phyloP scores from a whole-genome alignment of 2,113 vertebrate species.

The Eonycteris spelaea region DNA sequence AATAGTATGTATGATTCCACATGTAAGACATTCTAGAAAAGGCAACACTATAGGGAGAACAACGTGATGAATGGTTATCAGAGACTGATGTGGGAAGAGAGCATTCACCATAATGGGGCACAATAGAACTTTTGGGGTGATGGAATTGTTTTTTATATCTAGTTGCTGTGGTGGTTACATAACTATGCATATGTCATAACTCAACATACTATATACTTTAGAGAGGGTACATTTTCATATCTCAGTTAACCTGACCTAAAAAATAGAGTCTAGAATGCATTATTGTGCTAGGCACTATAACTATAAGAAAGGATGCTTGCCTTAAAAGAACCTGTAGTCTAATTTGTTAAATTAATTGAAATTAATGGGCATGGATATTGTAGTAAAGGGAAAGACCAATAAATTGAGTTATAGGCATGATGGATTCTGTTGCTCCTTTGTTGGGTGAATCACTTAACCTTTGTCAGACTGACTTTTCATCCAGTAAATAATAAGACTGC shows the following conservation, averaged over 20 bases:
- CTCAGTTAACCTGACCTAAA: not conserved
- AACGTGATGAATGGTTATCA: not conserved
- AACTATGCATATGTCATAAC: not conserved
- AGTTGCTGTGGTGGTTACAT: not conserved
- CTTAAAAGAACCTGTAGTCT: not conserved
- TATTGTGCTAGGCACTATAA: not conserved
- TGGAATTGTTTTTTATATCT: not conserved
- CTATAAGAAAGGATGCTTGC: not conserved
- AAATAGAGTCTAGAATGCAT: not conserved
- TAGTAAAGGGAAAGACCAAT: not conserved
- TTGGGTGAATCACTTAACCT: not conserved
- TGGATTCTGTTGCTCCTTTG: not conserved
- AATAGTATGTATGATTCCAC: not conserved
- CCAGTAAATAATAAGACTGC: not conserved
- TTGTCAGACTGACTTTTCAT: not conserved
- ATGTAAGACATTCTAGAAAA: not conserved
- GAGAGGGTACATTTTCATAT: not conserved
- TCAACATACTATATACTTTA: not conserved
- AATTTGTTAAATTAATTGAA: not conserved
- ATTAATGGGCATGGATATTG: not conserved
- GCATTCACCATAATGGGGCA: not conserved
- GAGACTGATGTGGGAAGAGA: rapidly evolving
- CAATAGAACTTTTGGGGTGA: not conserved
- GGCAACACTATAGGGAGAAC: not conserved
- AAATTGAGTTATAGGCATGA: not conserved